These are phyloP conservation scores for Lucifuga dentata DNA, from an alignment of 2,113 vertebrate genomes.

Conservation along the genomic window DNA sequence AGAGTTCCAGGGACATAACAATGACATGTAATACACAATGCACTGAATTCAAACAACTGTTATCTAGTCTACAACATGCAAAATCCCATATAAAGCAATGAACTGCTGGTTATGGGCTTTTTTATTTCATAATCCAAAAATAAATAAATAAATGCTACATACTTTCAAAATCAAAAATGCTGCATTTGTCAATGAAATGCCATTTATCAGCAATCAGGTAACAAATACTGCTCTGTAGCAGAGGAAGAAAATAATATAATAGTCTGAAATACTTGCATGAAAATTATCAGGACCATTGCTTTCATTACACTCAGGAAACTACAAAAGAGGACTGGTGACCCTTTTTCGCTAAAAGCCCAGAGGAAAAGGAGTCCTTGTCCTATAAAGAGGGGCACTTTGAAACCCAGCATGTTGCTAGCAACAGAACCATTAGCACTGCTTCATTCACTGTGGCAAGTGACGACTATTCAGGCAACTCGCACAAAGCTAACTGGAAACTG, in stretches of 20 bases:
- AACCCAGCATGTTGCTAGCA: conserved; percentile 74
- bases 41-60: conserved; percentile 36
- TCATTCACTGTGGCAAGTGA: conserved; percentile 53
- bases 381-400: conserved; percentile 84
- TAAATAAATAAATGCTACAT: too few species aligned
- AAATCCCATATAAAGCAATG: not conserved
- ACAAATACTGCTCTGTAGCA: conserved; percentile 29
- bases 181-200: conserved; percentile 18
- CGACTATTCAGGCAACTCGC: conserved; percentile 62
- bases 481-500: conserved; percentile 15
- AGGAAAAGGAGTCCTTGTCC: conserved; percentile 85
- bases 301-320: conserved; percentile 68
- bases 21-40: conserved; percentile 35
- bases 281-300: conserved; percentile 53
- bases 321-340: conserved; percentile 69
- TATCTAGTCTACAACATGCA: too few species aligned
- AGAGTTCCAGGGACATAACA: conserved; percentile 53
- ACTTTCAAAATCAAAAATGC: too few species aligned
- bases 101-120: not conserved
- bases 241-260: conserved; percentile 35
- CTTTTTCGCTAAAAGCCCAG: conserved; percentile 81
- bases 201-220: conserved; percentile 57
- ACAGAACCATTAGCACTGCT: conserved; percentile 62
- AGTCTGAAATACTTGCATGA: conserved; percentile 34
- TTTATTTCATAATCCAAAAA: too few species aligned